Evolutionary conservation across 1,140 invertebrate species (phyloP).

Genomic region (Papilio aristodemus): DNA sequence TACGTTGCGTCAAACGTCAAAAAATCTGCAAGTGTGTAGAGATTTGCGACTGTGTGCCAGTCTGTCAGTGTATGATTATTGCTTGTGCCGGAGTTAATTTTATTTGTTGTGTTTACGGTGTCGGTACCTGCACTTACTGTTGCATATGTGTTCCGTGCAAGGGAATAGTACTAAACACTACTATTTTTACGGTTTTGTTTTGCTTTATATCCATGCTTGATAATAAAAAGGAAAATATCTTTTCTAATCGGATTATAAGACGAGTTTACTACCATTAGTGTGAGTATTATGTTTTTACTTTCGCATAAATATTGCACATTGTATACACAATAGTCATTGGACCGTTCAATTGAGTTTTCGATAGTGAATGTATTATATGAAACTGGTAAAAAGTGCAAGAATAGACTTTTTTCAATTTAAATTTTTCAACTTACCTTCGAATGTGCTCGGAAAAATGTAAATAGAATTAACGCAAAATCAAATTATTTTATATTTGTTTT

Average conservation of each 20-base stretch:
- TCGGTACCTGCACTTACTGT: neutral
- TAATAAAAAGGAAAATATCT: neutral
- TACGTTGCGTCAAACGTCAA: neutral
- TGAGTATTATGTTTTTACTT: conserved; percentile 23
- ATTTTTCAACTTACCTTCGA: conserved; percentile 5
- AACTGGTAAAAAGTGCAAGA: neutral
- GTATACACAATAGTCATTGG: conserved; percentile 18
- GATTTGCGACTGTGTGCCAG: neutral
- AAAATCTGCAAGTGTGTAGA: neutral
- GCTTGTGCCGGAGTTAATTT: conserved; percentile 13
- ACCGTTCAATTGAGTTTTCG: conserved; percentile 15
- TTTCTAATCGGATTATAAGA: conserved; percentile 17
- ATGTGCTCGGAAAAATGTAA: neutral
- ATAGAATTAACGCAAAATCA: too few species aligned
- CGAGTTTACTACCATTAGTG: neutral
- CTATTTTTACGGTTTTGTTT: neutral
- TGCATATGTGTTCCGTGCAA: neutral
- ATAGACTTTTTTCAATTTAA: neutral
- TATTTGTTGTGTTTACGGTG: conserved; percentile 22
- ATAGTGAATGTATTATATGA: conserved; percentile 12
- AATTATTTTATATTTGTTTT: too few species aligned
- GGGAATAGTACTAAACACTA: neutral
- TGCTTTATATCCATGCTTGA: neutral
- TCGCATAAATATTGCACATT: conserved; percentile 21
- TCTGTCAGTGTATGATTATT: neutral